Evolutionary conservation across 2,888 invertebrate species (phyloP), one percentile per base, ranked within the genome.

Genomic region (Epinotia brunnichana): DNA sequence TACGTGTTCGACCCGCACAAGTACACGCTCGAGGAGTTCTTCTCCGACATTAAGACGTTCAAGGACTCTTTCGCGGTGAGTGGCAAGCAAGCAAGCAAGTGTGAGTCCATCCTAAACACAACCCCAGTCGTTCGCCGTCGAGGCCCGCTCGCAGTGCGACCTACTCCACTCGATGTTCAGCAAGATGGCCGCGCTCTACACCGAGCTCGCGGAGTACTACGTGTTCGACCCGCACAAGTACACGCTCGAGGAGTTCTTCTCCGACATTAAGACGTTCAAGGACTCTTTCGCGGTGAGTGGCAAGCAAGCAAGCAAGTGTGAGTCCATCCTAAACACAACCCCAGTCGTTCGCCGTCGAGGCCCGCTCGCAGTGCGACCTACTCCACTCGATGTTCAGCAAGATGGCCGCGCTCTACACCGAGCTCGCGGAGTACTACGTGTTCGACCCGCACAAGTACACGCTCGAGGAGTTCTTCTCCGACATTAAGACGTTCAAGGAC

Each of bases 1-100:
- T 99, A 96, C 88, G 95, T 96, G 1, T 99, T 99, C 87, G 99
- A 99, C 84, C 95, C 96, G 9, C 96, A 96, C 77, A 99, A 99
- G 88, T 99, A 99, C 85, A 95, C 97, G 0, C 94, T 99, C 79
- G 99, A 99, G 83, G 99, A 99, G 86, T 98, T 99, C 94, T 99
- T 99, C 88, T 95, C 95, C 0, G 99, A 99, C 85, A 95, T 99
- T 76, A 99, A 98, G 90, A 96, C 96, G 0, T 99, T 99, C 87
- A 98, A 98, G 87, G 98, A 98, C 84, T 95, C 96, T 35, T 99
- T 99, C 86, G 91, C 95, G 85, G 97, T 97, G 84, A 95, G 94
- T 93, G 35, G 35, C 35, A 9, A 35, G 35, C 35, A 35, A 35
- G 9, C 9, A 35, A 29, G 29, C 29, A 29, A 29, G 29, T 29